Base-by-base conservation (phyloP, 2,888 invertebrate genomes). In the Bombyx huttoni region DNA sequence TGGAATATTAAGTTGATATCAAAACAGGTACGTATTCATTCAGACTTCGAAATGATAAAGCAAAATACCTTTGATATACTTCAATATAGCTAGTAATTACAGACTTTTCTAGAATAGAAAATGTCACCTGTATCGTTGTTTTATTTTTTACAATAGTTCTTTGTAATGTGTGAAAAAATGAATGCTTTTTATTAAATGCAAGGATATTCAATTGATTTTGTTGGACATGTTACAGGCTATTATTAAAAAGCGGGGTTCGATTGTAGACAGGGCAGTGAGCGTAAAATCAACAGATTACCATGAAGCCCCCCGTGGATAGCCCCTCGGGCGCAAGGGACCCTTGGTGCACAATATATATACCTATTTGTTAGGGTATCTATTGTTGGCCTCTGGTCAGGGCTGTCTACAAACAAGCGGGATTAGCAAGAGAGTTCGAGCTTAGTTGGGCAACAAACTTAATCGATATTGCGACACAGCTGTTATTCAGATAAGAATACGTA, bases 251-350 rank as follows among this genome's bases (percentile, higher is more conserved):
- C 68, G 70, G 78, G 79, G 75, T 75, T 73, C 70, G 65, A 12
- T 61, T 64, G 68, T 69, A 69, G 69, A 72, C 74, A 70, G 74
- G 74, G 67, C 71, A 75, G 75, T 67, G 75, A 81, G 85, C 84
- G 86, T 84, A 86, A 86, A 87, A 87, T 87, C 86, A 86, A 86
- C 87, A 87, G 87, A 88, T 88, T 87, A 87, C 77, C 66, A 71
- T 70, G 69, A 78, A 70, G 66, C 77, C 82, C 84, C 73, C 76
- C 63, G 68, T 64, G 62, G 67, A 62, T 69, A 73, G 67, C 70
- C 77, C 78, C 68, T 59, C 61, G 64, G 63, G 70, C 69, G 65
- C 56, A 59, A 57, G 60, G 70, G 68, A 75, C 78, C 80, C 83
- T 75, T 69, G 72, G 68, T 72, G 73, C 72, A 75, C 75, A 75